These are phyloP conservation scores for Petrosia ficiformis DNA, from an alignment of 37 sponge, comb jelly and placozoan genomes.

Conservation along the genomic window DNA sequence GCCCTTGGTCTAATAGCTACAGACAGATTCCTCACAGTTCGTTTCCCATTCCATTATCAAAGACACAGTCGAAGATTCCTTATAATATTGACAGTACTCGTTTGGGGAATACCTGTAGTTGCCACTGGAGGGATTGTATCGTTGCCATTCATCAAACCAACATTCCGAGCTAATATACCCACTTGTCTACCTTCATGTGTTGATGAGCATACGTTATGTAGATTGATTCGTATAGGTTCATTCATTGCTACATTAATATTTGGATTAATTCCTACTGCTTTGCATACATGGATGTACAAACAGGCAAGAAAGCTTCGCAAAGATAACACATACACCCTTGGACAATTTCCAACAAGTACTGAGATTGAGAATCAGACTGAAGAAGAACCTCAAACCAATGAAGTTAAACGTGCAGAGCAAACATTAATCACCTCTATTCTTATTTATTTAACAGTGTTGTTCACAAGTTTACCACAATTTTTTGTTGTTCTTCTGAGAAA, in stretches of 20 bases:
- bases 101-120: background rate
- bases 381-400: background rate
- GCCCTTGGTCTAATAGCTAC: background rate
- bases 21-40: background rate
- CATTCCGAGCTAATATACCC: no score
- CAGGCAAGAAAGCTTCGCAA: no score
- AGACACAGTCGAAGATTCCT: background rate
- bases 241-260: no score
- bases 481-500: background rate
- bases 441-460: conserved; percentile 7
- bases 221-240: no score
- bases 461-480: conserved; percentile 22
- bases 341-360: background rate
- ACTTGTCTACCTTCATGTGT: background rate
- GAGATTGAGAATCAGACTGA: background rate
- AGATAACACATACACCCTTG: no score
- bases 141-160: background rate
- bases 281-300: background rate
- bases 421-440: conserved; percentile 20
- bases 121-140: background rate
- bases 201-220: background rate
- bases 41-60: background rate
- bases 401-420: background rate
- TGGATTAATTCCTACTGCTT: background rate
- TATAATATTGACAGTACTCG: background rate